Percentiles rank a stretch among this genome's conserved stretches.
Conservation (phyloP, 2,888 invertebrate species). For the Cephus runcator region DNA sequence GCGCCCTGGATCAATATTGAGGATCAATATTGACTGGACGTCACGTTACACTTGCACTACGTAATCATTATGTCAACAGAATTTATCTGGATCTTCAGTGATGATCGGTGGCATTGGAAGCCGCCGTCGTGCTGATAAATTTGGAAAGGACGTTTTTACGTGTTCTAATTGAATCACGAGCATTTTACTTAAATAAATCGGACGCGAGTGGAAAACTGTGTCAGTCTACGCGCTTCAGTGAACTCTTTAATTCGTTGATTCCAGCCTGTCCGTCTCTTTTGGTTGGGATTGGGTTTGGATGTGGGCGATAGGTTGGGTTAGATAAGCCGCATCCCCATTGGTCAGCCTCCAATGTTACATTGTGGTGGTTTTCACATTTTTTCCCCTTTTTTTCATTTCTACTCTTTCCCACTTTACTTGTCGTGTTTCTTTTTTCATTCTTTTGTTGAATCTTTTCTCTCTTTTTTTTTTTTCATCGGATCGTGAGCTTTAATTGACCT, state of each 20-base stretch:
- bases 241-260: neutral
- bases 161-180: neutral
- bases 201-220: neutral
- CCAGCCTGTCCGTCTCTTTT: neutral
- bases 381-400: slow-evolving; percentile 7
- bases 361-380: neutral
- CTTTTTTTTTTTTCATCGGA: slow-evolving; percentile 25
- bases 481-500: slow-evolving; percentile 52
- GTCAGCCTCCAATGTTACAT: neutral
- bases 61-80: neutral
- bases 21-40: neutral
- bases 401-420: slow-evolving; percentile 2
- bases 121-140: neutral
- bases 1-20: too few relatives aligned
- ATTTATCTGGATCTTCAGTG: neutral
- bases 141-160: neutral
- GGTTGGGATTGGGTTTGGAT: neutral
- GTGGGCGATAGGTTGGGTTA: neutral
- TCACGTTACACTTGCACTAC: too few relatives aligned
- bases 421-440: neutral
- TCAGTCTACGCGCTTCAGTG: neutral
- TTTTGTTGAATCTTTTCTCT: neutral
- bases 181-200: neutral
- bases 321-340: neutral
- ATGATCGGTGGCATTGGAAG: neutral